These are phyloP conservation scores for Eristalinus sepulchralis DNA, from an alignment of 2,888 invertebrate species.

Conservation along the genomic window DNA sequence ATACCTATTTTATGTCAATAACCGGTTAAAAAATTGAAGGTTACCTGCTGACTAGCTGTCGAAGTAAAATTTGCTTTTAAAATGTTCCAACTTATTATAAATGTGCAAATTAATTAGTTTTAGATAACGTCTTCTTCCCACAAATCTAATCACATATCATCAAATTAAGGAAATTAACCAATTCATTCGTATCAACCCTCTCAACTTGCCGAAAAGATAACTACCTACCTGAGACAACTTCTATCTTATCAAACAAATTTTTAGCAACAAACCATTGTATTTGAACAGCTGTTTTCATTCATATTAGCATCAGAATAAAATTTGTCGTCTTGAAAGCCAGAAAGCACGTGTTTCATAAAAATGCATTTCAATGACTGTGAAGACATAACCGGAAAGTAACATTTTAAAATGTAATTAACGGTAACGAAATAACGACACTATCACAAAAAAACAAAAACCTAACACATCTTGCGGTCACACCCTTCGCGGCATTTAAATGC, in stretches of 20 bases:
- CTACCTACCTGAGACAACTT: not conserved
- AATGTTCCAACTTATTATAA: not conserved
- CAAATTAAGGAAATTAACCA: not conserved
- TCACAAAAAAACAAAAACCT: not conserved
- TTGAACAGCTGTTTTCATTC: constrained; percentile 10
- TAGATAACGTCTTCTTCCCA: not conserved
- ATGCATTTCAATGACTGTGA: not conserved
- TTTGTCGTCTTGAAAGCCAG: no score
- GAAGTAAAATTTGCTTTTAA: no score
- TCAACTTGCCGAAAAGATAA: not conserved
- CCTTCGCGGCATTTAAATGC: not conserved
- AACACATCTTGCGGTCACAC: not conserved
- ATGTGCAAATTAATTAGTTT: not conserved
- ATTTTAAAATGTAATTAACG: not conserved
- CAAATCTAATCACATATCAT: not conserved
- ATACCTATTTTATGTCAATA: no score
- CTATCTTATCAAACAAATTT: not conserved
- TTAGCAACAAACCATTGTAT: not conserved
- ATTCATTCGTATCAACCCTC: not conserved
- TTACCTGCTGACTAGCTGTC: no score
- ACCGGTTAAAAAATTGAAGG: no score
- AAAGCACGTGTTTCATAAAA: no score
- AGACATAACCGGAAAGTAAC: not conserved
- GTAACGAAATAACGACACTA: not conserved
- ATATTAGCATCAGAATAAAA: not conserved